These are phyloP conservation scores for Isichthys henryi DNA, from an alignment of 2,113 vertebrate species.

Conservation along the genomic window DNA sequence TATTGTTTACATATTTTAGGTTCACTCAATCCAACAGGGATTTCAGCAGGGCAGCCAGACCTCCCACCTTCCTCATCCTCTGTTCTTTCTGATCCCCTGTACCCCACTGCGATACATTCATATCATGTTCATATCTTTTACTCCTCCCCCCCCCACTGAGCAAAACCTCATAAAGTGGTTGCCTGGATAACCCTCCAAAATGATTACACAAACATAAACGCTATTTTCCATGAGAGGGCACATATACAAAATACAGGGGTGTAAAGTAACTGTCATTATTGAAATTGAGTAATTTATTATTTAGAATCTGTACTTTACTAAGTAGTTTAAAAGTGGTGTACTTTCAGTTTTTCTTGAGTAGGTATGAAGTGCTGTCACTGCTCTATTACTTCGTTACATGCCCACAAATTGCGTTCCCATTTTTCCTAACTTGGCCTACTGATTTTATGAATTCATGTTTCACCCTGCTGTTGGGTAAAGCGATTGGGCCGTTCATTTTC, in stretches of 20 bases:
- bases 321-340: not conserved
- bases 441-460: not conserved
- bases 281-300: not conserved
- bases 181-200: slow-evolving; percentile 46
- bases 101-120: slow-evolving; percentile 62
- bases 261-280: not conserved
- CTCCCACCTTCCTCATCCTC: slow-evolving; percentile 50
- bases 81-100: slow-evolving; percentile 57
- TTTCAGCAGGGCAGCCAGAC: slow-evolving; percentile 19
- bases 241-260: not conserved
- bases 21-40: slow-evolving; percentile 29
- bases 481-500: not conserved
- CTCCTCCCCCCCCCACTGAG: slow-evolving; percentile 54
- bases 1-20: slow-evolving; percentile 18
- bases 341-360: not conserved
- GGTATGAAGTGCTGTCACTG: not conserved
- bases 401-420: not conserved
- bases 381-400: not conserved
- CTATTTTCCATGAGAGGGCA: not conserved
- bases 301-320: not conserved
- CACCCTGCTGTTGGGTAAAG: not conserved
- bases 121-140: slow-evolving; percentile 73
- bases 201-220: not conserved
- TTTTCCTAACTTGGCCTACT: not conserved
- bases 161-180: slow-evolving; percentile 47